Evolutionary conservation across 2,797 vertebrate genomes (phyloP).

Genomic region (Brachyalestes nurse): DNA sequence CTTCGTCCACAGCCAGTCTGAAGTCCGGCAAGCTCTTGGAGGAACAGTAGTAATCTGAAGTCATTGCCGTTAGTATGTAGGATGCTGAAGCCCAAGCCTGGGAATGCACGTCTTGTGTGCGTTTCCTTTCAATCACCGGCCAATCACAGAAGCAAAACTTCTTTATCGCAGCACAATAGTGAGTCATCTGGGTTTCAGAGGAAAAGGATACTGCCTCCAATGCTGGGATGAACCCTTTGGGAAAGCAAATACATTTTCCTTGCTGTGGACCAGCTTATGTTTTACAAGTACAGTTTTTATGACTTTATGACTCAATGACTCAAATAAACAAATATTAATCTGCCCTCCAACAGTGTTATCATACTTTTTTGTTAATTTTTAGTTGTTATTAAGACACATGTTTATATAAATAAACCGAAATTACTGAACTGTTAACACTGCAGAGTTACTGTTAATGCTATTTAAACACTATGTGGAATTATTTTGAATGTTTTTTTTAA

Average conservation of each 20-base stretch:
- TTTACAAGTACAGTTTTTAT: background rate
- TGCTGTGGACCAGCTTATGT: background rate
- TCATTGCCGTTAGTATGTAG: background rate
- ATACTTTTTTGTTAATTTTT: too few species aligned
- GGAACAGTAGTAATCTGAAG: background rate
- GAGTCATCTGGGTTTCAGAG: background rate
- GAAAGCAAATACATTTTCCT: background rate
- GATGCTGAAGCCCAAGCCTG: too few species aligned
- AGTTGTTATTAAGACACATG: too few species aligned
- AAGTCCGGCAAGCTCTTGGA: background rate
- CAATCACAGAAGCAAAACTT: background rate
- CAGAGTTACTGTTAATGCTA: too few species aligned
- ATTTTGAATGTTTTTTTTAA: too few species aligned
- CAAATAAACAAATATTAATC: too few species aligned
- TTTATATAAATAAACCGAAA: too few species aligned
- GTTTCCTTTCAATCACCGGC: background rate
- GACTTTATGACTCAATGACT: background rate
- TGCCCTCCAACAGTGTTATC: too few species aligned
- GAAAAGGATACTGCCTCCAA: background rate
- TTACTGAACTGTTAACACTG: too few species aligned
- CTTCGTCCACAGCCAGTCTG: background rate
- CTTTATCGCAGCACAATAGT: background rate
- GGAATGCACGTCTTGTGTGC: background rate
- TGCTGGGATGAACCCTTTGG: background rate
- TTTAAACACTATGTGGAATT: too few species aligned